These are phyloP conservation scores for Datnioides undecimradiatus DNA, from an alignment of 2,113 vertebrate species.

Conservation along the genomic window DNA sequence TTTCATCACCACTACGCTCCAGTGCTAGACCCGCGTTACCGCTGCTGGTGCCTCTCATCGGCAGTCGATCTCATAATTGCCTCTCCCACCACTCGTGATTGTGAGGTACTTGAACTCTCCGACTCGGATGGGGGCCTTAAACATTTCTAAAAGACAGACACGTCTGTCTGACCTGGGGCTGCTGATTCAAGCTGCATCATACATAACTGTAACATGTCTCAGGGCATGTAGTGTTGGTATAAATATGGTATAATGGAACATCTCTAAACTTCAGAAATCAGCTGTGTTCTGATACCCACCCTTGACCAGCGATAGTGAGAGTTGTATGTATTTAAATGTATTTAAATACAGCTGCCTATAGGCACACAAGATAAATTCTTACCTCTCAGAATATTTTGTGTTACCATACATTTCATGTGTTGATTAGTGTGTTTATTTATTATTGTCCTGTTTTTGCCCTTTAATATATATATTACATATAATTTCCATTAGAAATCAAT, in stretches of 20 bases:
- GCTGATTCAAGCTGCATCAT: not conserved
- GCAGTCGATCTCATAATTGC: not conserved
- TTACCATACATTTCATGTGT: too few relatives aligned
- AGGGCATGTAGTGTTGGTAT: not conserved
- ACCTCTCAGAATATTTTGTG: too few relatives aligned
- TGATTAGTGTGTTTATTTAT: too few relatives aligned
- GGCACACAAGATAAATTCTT: too few relatives aligned
- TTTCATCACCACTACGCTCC: not conserved
- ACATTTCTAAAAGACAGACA: too few relatives aligned
- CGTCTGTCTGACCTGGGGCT: not conserved
- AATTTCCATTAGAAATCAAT: too few relatives aligned
- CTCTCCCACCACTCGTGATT: not conserved
- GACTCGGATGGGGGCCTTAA: not conserved
- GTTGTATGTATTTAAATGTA: too few relatives aligned
- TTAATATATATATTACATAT: too few relatives aligned
- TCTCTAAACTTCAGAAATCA: not conserved
- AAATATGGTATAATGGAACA: too few relatives aligned
- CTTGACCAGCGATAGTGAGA: too few relatives aligned
- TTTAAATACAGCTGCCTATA: too few relatives aligned
- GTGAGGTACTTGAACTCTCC: not conserved
- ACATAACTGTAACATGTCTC: not conserved
- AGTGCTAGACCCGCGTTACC: not conserved
- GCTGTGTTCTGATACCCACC: not conserved
- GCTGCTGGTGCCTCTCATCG: not conserved
- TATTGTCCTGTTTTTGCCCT: too few relatives aligned